Percentiles rank a stretch among this genome's conserved stretches.
These are phyloP conservation scores for Chamaetylas fuelleborni DNA, from an alignment of 2,113 vertebrate species.

Conservation along the genomic window DNA sequence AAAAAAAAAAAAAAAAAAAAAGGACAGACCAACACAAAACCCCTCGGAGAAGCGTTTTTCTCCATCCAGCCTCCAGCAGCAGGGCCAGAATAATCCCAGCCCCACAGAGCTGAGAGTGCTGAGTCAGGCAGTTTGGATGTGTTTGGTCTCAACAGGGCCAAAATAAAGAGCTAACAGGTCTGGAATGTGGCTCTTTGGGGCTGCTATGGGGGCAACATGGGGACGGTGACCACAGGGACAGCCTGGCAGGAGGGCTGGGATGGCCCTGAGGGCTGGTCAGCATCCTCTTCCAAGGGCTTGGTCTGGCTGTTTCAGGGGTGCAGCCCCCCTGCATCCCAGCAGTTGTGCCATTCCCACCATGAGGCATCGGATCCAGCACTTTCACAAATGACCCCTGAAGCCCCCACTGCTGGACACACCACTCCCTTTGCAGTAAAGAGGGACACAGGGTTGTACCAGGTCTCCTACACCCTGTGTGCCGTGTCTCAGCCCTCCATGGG, in stretches of 20 bases:
- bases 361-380: rapidly evolving
- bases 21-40: rapidly evolving
- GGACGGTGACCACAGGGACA: neutral
- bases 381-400: rapidly evolving
- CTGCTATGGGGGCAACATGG: neutral
- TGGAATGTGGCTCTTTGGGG: rapidly evolving
- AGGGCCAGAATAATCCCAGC: neutral
- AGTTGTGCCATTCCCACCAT: rapidly evolving
- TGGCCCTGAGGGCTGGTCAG: neutral
- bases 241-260: neutral
- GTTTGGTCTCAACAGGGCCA: neutral
- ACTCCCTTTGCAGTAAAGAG: neutral
- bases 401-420: neutral
- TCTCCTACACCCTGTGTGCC: rapidly evolving
- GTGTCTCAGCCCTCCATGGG: neutral
- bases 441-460: rapidly evolving
- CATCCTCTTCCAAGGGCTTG: neutral
- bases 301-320: rapidly evolving
- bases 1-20: neutral
- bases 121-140: neutral
- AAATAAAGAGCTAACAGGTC: neutral
- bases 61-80: neutral
- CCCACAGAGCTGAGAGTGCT: rapidly evolving
- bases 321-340: neutral
- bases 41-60: neutral